Conservation (phyloP, 2,888 invertebrate genomes). For the Alitta virens region DNA sequence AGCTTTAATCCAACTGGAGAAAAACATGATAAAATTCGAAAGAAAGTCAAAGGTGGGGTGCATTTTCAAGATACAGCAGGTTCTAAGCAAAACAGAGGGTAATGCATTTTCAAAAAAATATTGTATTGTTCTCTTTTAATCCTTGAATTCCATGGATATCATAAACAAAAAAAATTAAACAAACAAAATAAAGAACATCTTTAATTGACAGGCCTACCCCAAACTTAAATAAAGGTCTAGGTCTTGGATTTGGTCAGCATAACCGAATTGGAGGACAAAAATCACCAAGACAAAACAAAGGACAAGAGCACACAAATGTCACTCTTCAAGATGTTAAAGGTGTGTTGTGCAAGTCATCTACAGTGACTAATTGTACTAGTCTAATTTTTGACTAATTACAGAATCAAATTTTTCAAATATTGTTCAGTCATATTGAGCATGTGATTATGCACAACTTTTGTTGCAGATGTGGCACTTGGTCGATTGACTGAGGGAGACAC, state of each 20-base stretch:
- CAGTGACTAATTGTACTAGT: no score
- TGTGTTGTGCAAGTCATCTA: neutral
- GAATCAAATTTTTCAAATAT: neutral
- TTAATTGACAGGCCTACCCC: conserved; percentile 2
- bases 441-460: neutral
- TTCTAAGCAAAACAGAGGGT: neutral
- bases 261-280: conserved; percentile 5
- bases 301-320: conserved; percentile 2
- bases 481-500: conserved; percentile 21
- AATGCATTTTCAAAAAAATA: neutral
- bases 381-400: neutral
- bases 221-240: neutral
- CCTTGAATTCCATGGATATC: no score
- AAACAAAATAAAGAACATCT: no score
- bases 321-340: conserved; percentile 16
- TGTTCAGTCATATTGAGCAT: neutral
- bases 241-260: neutral
- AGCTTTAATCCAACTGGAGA: no score
- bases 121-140: no score
- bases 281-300: conserved; percentile 12
- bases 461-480: conserved; percentile 18
- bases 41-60: neutral
- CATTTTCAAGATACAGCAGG: neutral
- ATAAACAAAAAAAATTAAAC: no score
- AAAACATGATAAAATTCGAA: no score